These are phyloP conservation scores for Pheosia tremula DNA, from an alignment of 2,888 invertebrate genomes.

Conservation along the genomic window DNA sequence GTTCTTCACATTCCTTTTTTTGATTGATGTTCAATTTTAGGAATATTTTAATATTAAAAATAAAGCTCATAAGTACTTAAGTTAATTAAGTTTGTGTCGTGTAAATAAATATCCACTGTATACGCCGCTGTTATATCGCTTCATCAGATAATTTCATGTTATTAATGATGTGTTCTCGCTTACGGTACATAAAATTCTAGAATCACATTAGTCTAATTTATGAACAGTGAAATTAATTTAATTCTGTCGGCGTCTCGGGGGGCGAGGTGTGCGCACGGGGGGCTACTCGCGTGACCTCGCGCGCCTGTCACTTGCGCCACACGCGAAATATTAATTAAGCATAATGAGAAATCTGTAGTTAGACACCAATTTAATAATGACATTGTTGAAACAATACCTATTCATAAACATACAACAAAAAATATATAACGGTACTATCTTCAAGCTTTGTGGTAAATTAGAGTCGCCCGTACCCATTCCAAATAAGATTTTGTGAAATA, in stretches of 20 bases:
- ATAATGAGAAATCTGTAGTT: conserved; percentile 18
- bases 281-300: conserved; percentile 7
- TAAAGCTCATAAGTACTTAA: no score
- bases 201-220: conserved; percentile 6
- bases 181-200: conserved; percentile 2
- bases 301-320: conserved; percentile 10
- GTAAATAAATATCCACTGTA: background rate
- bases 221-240: conserved; percentile 18
- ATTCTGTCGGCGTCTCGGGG: conserved; percentile 1
- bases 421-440: background rate
- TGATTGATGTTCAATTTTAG: no score
- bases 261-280: background rate
- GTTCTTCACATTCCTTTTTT: no score
- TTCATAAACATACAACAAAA: background rate
- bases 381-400: background rate
- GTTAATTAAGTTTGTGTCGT: background rate
- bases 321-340: conserved; percentile 35
- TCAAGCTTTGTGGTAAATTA: background rate
- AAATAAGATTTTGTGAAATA: background rate
- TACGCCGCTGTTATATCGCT: background rate
- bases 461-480: background rate
- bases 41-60: no score
- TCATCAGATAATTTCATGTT: background rate
- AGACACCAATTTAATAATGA: conserved; percentile 4
- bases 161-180: conserved; percentile 2